Percentiles rank a stretch among this genome's conserved stretches.
These are phyloP conservation scores for Spodoptera littoralis DNA, from an alignment of 2,888 invertebrate species.

Conservation along the genomic window DNA sequence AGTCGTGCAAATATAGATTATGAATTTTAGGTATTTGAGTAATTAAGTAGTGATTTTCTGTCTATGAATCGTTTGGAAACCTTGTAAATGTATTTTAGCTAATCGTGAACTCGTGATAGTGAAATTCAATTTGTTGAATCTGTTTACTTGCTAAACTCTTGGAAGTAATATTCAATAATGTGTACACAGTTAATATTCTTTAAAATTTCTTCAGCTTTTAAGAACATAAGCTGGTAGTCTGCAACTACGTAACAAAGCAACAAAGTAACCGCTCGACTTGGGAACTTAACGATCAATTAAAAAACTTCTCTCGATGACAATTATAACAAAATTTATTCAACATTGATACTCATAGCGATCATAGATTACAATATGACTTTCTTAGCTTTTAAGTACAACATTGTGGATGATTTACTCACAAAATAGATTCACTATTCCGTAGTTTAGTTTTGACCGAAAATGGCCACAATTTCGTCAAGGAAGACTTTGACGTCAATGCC, in stretches of 20 bases:
- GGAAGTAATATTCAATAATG: too few species aligned
- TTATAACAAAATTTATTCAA: conserved; percentile 17
- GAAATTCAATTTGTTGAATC: too few species aligned
- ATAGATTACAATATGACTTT: conserved; percentile 8
- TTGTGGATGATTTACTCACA: background rate
- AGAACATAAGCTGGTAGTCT: background rate
- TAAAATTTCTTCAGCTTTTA: background rate
- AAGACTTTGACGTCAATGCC: conserved; percentile 69
- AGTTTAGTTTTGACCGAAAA: conserved; percentile 72
- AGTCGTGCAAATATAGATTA: too few species aligned
- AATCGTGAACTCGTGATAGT: too few species aligned
- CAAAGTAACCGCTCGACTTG: background rate
- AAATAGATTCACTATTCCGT: conserved; percentile 8
- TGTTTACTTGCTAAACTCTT: too few species aligned
- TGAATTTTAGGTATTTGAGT: too few species aligned
- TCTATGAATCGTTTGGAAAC: too few species aligned
- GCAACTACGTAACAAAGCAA: background rate
- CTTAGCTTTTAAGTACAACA: background rate
- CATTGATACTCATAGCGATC: conserved; percentile 1
- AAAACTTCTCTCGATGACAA: conserved; percentile 11
- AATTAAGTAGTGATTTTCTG: too few species aligned
- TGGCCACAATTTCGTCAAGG: conserved; percentile 66
- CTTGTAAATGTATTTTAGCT: too few species aligned
- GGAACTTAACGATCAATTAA: conserved; percentile 9
- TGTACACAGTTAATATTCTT: too few species aligned